A percentile compares a stretch with the other conserved stretches of the same genome.
Evolutionary conservation across 2,888 invertebrate genomes (phyloP).

Genomic region (Tipula helvola): DNA sequence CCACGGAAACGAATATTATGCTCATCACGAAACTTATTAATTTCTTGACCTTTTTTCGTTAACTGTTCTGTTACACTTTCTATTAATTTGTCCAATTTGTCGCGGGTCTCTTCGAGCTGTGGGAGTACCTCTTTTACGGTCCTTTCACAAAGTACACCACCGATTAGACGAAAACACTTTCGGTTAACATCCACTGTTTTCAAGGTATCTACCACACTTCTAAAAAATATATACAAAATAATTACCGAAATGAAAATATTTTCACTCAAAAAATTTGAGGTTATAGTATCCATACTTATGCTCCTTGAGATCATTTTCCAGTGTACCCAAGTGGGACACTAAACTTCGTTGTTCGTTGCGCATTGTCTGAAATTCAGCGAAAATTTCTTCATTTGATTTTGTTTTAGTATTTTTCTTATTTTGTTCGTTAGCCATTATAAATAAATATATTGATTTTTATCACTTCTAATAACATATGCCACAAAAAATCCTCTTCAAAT

Average conservation of each 20-base stretch:
- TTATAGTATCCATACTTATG: conserved; percentile 61
- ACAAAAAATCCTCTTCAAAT: not conserved
- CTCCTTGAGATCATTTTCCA: conserved; percentile 90
- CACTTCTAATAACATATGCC: not conserved
- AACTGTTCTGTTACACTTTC: conserved; percentile 69
- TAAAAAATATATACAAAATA: conserved; percentile 33
- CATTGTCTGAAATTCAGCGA: conserved; percentile 75
- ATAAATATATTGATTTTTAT: not conserved
- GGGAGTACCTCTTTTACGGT: conserved; percentile 87
- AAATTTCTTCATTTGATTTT: conserved; percentile 57
- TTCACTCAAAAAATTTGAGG: conserved; percentile 18
- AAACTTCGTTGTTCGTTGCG: conserved; percentile 77
- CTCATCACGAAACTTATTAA: conserved; percentile 83
- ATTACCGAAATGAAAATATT: not conserved
- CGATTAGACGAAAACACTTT: conserved; percentile 87
- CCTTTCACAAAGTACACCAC: conserved; percentile 85
- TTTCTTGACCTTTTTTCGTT: conserved; percentile 73
- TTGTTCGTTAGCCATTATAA: conserved; percentile 30
- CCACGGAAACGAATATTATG: conserved; percentile 78
- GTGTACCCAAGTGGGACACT: conserved; percentile 78
- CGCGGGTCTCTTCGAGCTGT: conserved; percentile 63
- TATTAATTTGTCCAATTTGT: conserved; percentile 67
- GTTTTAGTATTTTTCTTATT: conserved; percentile 21
- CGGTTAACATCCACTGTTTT: conserved; percentile 70
- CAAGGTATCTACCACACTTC: conserved; percentile 88